A percentile compares a stretch with the other conserved stretches of the same genome.
Conservation (phyloP, 1,140 invertebrate species). For the Drosophila malerkotliana region DNA sequence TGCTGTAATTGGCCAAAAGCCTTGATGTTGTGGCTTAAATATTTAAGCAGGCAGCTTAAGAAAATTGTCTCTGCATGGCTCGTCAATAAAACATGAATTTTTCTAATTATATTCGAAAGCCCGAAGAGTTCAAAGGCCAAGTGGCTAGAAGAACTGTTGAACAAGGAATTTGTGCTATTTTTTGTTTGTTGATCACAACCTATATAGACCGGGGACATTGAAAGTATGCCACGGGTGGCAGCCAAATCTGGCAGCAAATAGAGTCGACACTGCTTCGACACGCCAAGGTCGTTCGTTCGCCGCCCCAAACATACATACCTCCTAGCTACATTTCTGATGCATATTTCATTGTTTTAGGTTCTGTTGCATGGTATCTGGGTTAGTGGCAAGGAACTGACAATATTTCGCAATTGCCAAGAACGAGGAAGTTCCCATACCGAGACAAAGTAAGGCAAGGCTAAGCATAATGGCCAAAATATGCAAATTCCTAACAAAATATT, state of each 20-base stretch:
- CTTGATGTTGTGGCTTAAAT: slow-evolving; percentile 56
- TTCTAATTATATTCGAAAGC: slow-evolving; percentile 51
- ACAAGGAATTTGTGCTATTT: not conserved
- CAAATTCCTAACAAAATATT: slow-evolving; percentile 12
- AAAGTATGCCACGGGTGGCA: slow-evolving; percentile 34
- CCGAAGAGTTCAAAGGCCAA: not conserved
- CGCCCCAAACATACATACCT: slow-evolving; percentile 48
- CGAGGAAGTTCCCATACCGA: slow-evolving; percentile 13
- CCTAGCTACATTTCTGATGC: slow-evolving; percentile 13
- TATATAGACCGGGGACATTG: slow-evolving; percentile 28
- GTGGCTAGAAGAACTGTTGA: not conserved
- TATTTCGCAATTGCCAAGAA: slow-evolving; percentile 42
- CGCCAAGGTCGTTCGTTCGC: slow-evolving; percentile 61
- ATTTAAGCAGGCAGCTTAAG: slow-evolving; percentile 57
- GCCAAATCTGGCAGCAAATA: slow-evolving; percentile 40
- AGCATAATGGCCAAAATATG: slow-evolving; percentile 14
- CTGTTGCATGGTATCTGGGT: slow-evolving; percentile 21
- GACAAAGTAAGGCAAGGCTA: slow-evolving; percentile 24
- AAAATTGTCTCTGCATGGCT: slow-evolving; percentile 30
- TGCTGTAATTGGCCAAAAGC: slow-evolving; percentile 40
- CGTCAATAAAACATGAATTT: slow-evolving; percentile 49
- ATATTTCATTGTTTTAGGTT: slow-evolving; percentile 10
- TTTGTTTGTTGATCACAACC: slow-evolving; percentile 15
- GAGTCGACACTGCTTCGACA: slow-evolving; percentile 29
- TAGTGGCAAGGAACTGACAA: slow-evolving; percentile 39